phyloP scores from a whole-genome alignment of 1,140 invertebrate genomes.

The Holotrichia oblita region DNA sequence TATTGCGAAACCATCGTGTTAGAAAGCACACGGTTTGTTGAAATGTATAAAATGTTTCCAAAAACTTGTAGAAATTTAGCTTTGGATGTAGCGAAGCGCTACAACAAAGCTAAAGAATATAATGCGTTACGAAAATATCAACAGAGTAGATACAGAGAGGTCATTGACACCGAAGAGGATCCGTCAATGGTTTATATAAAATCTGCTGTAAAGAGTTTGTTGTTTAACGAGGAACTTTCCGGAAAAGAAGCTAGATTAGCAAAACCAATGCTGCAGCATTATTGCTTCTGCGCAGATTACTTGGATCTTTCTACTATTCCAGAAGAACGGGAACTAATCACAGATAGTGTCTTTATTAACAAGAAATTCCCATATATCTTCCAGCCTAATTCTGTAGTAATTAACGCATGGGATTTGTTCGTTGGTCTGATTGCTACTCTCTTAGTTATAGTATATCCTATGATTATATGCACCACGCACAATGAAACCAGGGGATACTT shows the following conservation, averaged over 20 bases:
- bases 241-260: background rate
- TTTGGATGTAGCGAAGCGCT: background rate
- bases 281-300: constrained; percentile 43
- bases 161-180: background rate
- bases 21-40: constrained; percentile 30
- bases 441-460: constrained; percentile 35
- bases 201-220: constrained; percentile 12
- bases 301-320: constrained; percentile 45
- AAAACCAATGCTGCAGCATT: background rate
- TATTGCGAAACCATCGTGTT: constrained; percentile 44
- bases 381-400: constrained; percentile 44
- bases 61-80: constrained; percentile 27
- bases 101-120: constrained; percentile 35
- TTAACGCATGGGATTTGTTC: constrained; percentile 41
- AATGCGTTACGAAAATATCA: background rate
- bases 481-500: background rate
- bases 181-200: constrained; percentile 39
- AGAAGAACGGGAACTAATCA: constrained; percentile 44
- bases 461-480: background rate
- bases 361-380: constrained; percentile 44
- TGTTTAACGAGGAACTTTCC: background rate
- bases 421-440: background rate
- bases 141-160: background rate
- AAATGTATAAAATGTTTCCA: constrained; percentile 41
- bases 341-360: constrained; percentile 45